Base-by-base conservation (phyloP, 2,888 invertebrate genomes). In the Piscicola geometra region DNA sequence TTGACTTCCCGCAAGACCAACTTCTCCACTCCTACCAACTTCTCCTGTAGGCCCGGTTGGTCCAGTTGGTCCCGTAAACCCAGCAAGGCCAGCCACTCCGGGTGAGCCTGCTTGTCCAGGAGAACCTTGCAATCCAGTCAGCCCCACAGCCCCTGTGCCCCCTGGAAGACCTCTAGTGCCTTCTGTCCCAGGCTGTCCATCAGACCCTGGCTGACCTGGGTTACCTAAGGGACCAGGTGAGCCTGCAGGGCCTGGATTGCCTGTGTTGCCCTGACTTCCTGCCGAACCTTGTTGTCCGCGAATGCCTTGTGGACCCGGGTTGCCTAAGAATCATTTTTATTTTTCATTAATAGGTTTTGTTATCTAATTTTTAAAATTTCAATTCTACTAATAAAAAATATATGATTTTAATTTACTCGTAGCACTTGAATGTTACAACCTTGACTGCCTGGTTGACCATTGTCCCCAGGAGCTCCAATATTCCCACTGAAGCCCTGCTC, bases 131-230 rank as follows among this genome's bases (percentile, higher is more conserved):
- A 52, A 30, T 71, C 77, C 76, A 12, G 50, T 2, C 1, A 15
- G 71, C 28, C 77, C 77, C 5, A 33, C 25, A 1, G 71, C 33
- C 47, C 77, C 77, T 30, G 25, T 73, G 1, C n/a, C 33, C n/a
- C 77, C 77, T 36, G 75, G 18, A 0, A 67, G 67, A 64, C 77
- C 77, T 66, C 12, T 30, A 1, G 41, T 32, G 36, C 77, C 77
- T 28, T 33, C 36, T 21, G 35, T 18, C 15, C 76, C 76, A 32
- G 76, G 25, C 32, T 18, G 21, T 28, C 78, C 78, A 30, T 69
- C 50, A 18, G 66, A 30, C 28, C 79, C 79, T 50, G 71, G 30
- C 33, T 64, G 60, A 12, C 78, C 78, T 50, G 50, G 15, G 21
- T 73, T 56, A 32, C 77, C 77, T 30, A 32, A 30, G 18, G 41